Conservation (phyloP, 2,797 vertebrate species). For the Scolopax bukidnonensis region DNA sequence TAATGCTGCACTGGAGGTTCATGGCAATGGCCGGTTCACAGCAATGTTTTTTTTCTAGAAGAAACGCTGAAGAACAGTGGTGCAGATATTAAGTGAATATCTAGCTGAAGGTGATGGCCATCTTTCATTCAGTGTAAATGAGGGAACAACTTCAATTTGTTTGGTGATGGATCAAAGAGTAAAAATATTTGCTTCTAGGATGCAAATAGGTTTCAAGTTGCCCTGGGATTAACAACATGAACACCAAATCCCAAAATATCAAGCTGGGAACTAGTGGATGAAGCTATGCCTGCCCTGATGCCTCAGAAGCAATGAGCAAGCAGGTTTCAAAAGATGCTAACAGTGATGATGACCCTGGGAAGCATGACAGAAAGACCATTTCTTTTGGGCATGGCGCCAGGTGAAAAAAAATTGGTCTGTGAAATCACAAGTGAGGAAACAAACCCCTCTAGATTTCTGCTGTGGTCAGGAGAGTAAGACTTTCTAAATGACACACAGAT, state of each 20-base stretch:
- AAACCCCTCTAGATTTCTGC: constrained; percentile 5
- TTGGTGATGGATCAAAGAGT: not conserved
- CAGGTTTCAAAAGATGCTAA: not conserved
- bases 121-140: not conserved
- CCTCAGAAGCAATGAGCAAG: not conserved
- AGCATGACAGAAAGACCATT: not conserved
- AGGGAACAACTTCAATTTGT: not conserved
- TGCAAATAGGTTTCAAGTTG: not conserved
- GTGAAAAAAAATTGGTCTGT: not conserved
- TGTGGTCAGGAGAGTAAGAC: constrained; percentile 16
- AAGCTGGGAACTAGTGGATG: not conserved
- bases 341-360: not conserved
- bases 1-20: not conserved
- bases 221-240: not conserved
- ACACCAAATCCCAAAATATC: not conserved
- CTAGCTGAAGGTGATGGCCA: not conserved
- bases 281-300: not conserved
- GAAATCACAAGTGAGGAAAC: constrained; percentile 10
- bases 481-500: not conserved
- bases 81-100: not conserved
- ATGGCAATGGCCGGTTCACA: not conserved
- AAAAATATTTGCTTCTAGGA: not conserved
- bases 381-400: not conserved
- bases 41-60: not conserved
- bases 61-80: not conserved